Conservation (phyloP, 2,113 vertebrate species). For the Nycticryphes semicollaris region DNA sequence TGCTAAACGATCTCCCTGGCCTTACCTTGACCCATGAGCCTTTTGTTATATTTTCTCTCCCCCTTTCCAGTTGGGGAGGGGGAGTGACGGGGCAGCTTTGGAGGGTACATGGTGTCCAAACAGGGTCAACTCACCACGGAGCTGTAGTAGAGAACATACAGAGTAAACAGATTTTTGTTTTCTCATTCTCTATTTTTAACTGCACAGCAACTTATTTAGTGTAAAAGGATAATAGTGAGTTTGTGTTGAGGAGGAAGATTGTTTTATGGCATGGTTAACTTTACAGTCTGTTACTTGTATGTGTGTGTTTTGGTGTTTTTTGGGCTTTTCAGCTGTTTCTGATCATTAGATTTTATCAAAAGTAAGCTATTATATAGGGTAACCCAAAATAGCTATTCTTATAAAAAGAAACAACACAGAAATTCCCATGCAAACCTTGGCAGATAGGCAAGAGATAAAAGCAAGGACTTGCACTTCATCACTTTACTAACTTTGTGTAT, state of each 20-base stretch:
- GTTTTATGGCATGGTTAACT: neutral
- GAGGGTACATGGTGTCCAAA: neutral
- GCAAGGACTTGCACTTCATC: neutral
- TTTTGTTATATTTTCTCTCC: neutral
- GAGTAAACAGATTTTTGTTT: neutral
- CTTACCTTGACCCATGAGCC: neutral
- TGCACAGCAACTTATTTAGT: neutral
- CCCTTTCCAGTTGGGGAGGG: neutral
- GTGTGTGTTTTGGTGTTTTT: neutral
- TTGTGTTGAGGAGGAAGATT: neutral
- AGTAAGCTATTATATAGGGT: neutral
- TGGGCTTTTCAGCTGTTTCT: neutral
- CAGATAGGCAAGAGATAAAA: neutral
- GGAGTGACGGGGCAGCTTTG: neutral
- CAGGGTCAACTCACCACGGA: neutral
- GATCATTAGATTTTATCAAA: neutral
- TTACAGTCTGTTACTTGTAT: neutral
- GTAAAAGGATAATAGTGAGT: neutral
- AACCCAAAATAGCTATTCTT: neutral
- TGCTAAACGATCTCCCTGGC: neutral
- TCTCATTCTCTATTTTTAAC: neutral
- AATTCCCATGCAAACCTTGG: neutral
- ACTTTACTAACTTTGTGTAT: neutral
- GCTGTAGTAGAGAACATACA: neutral
- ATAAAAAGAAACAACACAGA: neutral